Percentiles rank a stretch among this genome's conserved stretches.
Conservation (phyloP, 2,113 vertebrate genomes). For the Pycnonotus jocosus region DNA sequence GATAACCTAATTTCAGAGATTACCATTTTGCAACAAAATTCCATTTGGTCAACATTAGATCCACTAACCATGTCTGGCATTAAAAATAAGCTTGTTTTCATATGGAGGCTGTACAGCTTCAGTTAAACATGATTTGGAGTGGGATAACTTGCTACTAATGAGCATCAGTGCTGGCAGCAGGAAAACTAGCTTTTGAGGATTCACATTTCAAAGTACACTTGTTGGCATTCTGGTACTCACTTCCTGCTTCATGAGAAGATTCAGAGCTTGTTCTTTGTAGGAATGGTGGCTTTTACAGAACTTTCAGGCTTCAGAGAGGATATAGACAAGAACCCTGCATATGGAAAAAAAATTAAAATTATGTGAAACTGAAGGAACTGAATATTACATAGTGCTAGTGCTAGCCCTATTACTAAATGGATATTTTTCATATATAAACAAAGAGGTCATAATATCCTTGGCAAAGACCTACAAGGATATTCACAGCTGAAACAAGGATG, state of each 20-base stretch:
- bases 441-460: background rate
- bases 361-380: background rate
- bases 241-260: background rate
- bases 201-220: background rate
- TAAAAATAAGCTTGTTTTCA: conserved; percentile 11
- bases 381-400: background rate
- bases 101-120: background rate
- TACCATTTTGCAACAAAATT: background rate
- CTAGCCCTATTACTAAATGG: background rate
- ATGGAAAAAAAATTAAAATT: background rate
- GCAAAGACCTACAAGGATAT: background rate
- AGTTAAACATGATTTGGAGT: background rate
- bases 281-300: background rate
- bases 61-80: background rate
- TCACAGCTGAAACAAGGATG: background rate
- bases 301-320: background rate
- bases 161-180: background rate
- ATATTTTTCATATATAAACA: background rate
- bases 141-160: background rate
- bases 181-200: conserved; percentile 3
- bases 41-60: background rate
- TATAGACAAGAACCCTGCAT: background rate
- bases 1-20: background rate
- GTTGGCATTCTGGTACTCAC: conserved; percentile 3
- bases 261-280: background rate